Evolutionary conservation across 2,888 invertebrate species (phyloP).

Genomic region (Erebia epiphron): DNA sequence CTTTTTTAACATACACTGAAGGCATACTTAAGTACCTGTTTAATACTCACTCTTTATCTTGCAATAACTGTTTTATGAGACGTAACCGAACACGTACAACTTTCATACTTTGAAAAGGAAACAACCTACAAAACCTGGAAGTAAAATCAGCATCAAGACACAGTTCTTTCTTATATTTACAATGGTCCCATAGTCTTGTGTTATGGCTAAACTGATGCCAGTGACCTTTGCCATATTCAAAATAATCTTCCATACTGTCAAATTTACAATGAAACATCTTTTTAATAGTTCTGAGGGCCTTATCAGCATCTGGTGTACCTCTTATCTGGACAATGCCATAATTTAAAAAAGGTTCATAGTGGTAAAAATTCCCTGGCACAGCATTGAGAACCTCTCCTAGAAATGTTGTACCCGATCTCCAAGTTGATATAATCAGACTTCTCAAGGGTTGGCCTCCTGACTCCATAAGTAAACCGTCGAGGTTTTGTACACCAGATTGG

Average conservation of each 20-base stretch:
- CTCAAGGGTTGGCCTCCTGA: constrained; percentile 88
- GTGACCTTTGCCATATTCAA: constrained; percentile 89
- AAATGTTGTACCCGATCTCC: constrained; percentile 96
- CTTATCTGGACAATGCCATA: constrained; percentile 92
- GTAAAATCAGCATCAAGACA: constrained; percentile 85
- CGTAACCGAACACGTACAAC: constrained; percentile 90
- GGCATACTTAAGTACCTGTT: neutral
- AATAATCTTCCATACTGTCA: constrained; percentile 87
- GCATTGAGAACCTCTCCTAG: constrained; percentile 92
- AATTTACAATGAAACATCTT: constrained; percentile 91
- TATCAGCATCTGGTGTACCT: constrained; percentile 86
- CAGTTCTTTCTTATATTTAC: constrained; percentile 82
- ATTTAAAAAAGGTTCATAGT: constrained; percentile 93
- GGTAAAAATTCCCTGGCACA: constrained; percentile 93
- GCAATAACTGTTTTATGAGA: constrained; percentile 87
- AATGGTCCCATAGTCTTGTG: constrained; percentile 91
- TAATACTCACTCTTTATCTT: constrained; percentile 86
- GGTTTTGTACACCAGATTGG: constrained; percentile 71
- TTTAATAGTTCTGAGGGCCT: constrained; percentile 86
- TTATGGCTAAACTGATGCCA: constrained; percentile 93
- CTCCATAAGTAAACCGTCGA: constrained; percentile 87
- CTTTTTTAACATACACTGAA: no score
- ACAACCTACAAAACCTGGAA: constrained; percentile 89
- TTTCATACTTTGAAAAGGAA: constrained; percentile 95
- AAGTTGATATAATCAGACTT: constrained; percentile 92